A percentile compares a stretch with the other conserved stretches of the same genome.
Conservation (phyloP, 2,113 vertebrate genomes). For the Cyanocitta stelleri region DNA sequence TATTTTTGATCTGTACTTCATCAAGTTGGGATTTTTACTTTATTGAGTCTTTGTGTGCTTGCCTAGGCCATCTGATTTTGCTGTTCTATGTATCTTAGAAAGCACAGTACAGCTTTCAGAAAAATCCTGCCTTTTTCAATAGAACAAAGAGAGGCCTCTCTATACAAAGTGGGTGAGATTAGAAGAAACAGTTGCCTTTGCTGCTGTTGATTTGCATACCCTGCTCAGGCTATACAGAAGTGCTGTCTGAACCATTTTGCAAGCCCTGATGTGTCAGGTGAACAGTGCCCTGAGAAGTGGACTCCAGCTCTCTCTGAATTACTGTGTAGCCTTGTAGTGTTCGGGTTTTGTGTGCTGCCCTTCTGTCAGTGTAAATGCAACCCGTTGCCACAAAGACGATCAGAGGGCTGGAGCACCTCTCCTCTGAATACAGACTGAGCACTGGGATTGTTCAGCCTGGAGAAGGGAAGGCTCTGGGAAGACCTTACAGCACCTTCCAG, state of each 20-base stretch:
- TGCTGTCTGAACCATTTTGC: not conserved
- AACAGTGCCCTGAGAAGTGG: not conserved
- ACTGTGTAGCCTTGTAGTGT: fast-evolving
- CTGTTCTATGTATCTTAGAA: not conserved
- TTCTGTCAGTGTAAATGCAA: not conserved
- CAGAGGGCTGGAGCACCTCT: not conserved
- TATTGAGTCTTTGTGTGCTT: not conserved
- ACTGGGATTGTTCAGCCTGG: not conserved
- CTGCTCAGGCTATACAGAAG: not conserved
- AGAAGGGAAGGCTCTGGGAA: not conserved
- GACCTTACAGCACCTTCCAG: not conserved
- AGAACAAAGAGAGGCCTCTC: slow-evolving; percentile 33
- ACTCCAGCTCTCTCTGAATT: not conserved
- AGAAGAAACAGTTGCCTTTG: slow-evolving; percentile 33
- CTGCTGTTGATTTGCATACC: slow-evolving; percentile 11
- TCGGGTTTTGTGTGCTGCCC: fast-evolving
- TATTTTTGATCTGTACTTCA: not conserved
- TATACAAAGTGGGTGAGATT: not conserved
- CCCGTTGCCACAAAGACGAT: not conserved
- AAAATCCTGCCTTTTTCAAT: slow-evolving; percentile 5
- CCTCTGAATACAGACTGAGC: no score
- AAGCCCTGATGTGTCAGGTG: not conserved
- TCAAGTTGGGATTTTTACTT: not conserved
- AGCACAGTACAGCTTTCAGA: not conserved
- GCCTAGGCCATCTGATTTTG: slow-evolving; percentile 5